phyloP scores from a whole-genome alignment of 2,797 vertebrate genomes.

The Cacajao melanocephalus region DNA sequence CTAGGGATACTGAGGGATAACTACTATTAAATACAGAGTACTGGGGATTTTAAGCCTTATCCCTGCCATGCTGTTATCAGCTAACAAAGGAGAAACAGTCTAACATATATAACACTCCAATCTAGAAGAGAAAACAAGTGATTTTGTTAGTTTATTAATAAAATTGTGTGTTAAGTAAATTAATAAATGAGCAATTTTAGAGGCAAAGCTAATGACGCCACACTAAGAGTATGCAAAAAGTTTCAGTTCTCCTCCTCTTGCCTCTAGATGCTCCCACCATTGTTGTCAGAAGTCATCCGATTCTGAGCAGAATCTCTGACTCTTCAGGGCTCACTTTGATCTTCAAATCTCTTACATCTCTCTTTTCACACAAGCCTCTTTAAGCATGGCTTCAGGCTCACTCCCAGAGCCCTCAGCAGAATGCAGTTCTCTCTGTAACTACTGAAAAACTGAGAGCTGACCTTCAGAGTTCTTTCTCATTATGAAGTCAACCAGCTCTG shows the following conservation, averaged over 20 bases:
- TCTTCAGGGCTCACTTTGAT: neutral
- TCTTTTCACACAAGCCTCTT: neutral
- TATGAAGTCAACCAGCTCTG: neutral
- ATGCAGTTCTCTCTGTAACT: neutral
- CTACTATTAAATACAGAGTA: neutral
- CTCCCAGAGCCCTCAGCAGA: neutral
- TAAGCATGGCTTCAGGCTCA: slow-evolving; percentile 5
- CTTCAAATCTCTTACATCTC: neutral
- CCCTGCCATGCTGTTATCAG: neutral
- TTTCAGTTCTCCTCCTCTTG: neutral
- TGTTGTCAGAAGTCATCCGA: neutral
- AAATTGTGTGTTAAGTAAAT: neutral
- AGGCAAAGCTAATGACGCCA: neutral
- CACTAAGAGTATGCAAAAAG: neutral
- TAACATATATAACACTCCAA: neutral
- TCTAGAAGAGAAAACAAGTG: neutral
- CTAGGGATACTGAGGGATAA: neutral
- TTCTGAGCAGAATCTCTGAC: neutral
- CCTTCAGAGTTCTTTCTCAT: neutral
- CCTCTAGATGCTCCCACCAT: neutral
- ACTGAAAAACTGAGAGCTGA: neutral
- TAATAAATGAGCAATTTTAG: neutral
- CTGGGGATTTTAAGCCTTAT: neutral
- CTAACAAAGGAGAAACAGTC: neutral
- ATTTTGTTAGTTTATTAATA: neutral